phyloP scores from a whole-genome alignment of 2,888 invertebrate species.

The Embidobia sp. region DNA sequence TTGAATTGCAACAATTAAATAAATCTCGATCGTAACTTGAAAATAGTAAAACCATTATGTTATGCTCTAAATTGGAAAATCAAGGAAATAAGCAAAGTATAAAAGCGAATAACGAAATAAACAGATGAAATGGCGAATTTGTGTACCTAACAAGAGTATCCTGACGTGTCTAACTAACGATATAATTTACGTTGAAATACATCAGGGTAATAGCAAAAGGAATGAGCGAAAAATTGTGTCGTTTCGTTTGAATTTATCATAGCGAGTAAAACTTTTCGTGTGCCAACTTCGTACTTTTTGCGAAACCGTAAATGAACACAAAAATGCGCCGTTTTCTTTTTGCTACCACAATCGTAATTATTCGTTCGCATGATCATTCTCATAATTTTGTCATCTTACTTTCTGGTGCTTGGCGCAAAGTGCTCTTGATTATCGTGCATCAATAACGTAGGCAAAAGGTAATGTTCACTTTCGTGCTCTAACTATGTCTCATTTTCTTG shows the following conservation, averaged over 20 bases:
- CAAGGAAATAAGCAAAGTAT: slow-evolving; percentile 12
- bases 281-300: too few relatives aligned
- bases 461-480: slow-evolving; percentile 56
- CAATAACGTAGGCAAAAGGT: slow-evolving; percentile 44
- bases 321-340: not conserved
- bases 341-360: not conserved
- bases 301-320: too few relatives aligned
- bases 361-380: slow-evolving; percentile 41
- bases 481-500: slow-evolving; percentile 45
- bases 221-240: too few relatives aligned
- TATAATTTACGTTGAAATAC: slow-evolving; percentile 5
- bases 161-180: not conserved
- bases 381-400: slow-evolving; percentile 10
- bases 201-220: slow-evolving; percentile 1
- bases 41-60: too few relatives aligned
- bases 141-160: slow-evolving; percentile 4
- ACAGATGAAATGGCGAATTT: slow-evolving; percentile 30
- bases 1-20: too few relatives aligned
- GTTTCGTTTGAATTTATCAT: too few relatives aligned
- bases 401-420: slow-evolving; percentile 44
- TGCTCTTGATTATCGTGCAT: slow-evolving; percentile 57
- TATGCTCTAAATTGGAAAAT: too few relatives aligned
- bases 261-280: too few relatives aligned
- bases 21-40: too few relatives aligned
- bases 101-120: slow-evolving; percentile 13